phyloP scores from a whole-genome alignment of 2,888 invertebrate genomes.

The Lasioglossum morio region DNA sequence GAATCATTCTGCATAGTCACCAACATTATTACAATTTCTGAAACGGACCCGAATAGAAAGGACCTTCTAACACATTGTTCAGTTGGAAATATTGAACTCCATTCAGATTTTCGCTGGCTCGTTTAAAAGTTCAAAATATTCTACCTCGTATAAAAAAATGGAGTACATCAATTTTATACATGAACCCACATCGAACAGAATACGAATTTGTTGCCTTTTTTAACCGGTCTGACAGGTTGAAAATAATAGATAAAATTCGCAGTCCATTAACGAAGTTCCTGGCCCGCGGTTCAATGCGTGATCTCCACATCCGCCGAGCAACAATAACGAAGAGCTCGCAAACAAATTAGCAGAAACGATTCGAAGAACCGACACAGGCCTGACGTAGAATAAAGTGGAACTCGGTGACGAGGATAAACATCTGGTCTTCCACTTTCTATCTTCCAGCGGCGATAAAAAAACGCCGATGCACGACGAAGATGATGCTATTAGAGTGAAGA shows the following conservation, averaged over 20 bases:
- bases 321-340: background rate
- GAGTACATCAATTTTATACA: too few species aligned
- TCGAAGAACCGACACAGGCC: background rate
- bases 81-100: background rate
- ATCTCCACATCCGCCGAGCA: background rate
- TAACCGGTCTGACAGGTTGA: too few species aligned
- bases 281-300: too few species aligned
- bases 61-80: background rate
- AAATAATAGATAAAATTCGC: too few species aligned
- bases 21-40: background rate
- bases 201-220: too few species aligned
- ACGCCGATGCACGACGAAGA: background rate
- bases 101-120: too few species aligned
- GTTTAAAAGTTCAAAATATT: too few species aligned
- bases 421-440: conserved; percentile 15
- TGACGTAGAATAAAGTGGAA: background rate
- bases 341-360: background rate
- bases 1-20: background rate
- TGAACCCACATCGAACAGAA: too few species aligned
- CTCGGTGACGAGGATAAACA: conserved; percentile 5
- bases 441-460: conserved; percentile 1
- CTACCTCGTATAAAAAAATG: too few species aligned
- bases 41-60: background rate
- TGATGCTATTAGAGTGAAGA: background rate
- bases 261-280: too few species aligned